These are phyloP conservation scores for Sphecodes monilicornis DNA, from an alignment of 2,888 invertebrate species.

Conservation along the genomic window DNA sequence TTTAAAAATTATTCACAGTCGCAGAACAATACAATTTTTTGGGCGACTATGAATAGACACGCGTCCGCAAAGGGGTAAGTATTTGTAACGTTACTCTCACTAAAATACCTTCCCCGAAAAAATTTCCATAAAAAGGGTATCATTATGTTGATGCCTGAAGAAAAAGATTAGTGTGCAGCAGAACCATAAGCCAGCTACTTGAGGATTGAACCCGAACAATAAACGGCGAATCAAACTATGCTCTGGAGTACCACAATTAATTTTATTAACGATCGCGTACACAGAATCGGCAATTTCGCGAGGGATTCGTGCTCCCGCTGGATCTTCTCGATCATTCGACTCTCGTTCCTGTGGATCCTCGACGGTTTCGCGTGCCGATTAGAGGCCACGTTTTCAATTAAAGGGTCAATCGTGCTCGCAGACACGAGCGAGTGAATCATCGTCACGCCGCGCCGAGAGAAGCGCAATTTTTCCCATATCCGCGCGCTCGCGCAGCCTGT, in stretches of 20 bases:
- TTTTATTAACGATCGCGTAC: slow-evolving; percentile 1
- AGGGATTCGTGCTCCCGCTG: background rate
- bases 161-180: background rate
- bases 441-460: slow-evolving; percentile 28
- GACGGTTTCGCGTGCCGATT: background rate
- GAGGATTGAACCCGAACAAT: background rate
- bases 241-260: background rate
- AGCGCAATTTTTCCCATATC: slow-evolving; percentile 27
- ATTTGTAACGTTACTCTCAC: too few species aligned
- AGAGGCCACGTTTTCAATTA: slow-evolving; percentile 24
- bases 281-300: slow-evolving; percentile 29
- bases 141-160: background rate
- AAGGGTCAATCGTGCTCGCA: slow-evolving; percentile 8
- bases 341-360: background rate
- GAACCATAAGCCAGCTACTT: background rate
- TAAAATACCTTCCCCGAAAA: background rate
- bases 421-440: slow-evolving; percentile 27
- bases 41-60: too few species aligned
- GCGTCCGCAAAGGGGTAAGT: too few species aligned
- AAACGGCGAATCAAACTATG: background rate
- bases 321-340: background rate
- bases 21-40: too few species aligned
- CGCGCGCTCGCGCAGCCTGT: slow-evolving; percentile 16
- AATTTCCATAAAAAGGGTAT: background rate
- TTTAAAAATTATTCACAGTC: too few species aligned